Evolutionary conservation across 2,888 invertebrate species (phyloP).

Genomic region (Cheilosia vernalis): DNA sequence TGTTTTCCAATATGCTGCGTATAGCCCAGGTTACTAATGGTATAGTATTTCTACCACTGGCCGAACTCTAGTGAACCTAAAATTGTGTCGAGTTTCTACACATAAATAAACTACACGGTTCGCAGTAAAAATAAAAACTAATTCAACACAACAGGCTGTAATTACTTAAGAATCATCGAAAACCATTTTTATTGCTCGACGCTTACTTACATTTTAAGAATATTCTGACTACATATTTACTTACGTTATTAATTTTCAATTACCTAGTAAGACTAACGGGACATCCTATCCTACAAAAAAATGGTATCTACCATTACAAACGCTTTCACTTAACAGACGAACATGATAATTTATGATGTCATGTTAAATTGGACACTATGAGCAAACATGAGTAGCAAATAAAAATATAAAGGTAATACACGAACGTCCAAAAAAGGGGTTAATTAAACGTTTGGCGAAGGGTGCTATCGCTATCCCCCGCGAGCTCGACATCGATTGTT

Average conservation of each 20-base stretch:
- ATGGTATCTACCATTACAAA: background rate
- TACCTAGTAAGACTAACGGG: conserved; percentile 39
- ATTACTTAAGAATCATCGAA: too few species aligned
- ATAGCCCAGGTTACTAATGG: too few species aligned
- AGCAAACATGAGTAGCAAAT: conserved; percentile 49
- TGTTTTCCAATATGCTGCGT: too few species aligned
- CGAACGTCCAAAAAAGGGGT: conserved; percentile 66
- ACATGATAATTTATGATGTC: conserved; percentile 43
- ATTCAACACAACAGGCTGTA: too few species aligned
- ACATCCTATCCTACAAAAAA: background rate
- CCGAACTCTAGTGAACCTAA: too few species aligned
- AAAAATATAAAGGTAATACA: conserved; percentile 31
- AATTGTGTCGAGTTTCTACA: too few species aligned
- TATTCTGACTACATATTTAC: background rate
- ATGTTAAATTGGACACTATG: conserved; percentile 49
- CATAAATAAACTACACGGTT: too few species aligned
- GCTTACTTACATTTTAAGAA: too few species aligned
- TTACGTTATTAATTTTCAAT: conserved; percentile 41
- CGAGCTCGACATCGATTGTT: conserved; percentile 55
- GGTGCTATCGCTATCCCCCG: conserved; percentile 49
- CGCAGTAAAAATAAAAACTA: too few species aligned
- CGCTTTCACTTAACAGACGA: conserved; percentile 3
- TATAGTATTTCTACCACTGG: too few species aligned
- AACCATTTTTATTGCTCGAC: too few species aligned
- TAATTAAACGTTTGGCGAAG: conserved; percentile 72